Conservation (phyloP, 2,113 vertebrate genomes). For the Tupaia tana region DNA sequence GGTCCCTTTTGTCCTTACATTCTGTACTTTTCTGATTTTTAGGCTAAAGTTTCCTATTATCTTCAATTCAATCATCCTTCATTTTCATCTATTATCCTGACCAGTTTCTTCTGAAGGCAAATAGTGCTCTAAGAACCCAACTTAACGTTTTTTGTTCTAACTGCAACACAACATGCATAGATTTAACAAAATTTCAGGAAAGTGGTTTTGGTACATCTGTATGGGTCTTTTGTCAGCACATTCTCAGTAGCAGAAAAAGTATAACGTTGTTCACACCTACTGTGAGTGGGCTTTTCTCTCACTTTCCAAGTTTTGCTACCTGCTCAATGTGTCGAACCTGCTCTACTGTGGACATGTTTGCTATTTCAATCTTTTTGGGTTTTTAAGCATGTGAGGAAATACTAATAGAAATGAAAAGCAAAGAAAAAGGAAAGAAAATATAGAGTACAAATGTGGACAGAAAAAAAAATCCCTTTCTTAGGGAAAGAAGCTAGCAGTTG, state of each 20-base stretch:
- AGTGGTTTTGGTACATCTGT: not conserved
- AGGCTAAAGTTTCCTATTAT: not conserved
- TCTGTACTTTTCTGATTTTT: not conserved
- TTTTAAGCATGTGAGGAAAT: not conserved
- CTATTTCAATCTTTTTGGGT: constrained; percentile 19
- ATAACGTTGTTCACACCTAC: not conserved
- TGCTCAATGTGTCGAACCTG: not conserved
- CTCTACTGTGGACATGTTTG: constrained; percentile 5
- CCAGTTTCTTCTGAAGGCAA: not conserved
- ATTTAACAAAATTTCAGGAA: not conserved
- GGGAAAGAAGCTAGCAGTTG: not conserved
- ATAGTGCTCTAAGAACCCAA: not conserved
- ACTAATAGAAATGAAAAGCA: constrained; percentile 36
- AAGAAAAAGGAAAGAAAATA: not conserved
- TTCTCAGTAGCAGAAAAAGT: not conserved
- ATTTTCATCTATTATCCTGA: not conserved
- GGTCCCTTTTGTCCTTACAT: not conserved
- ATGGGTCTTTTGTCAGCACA: not conserved
- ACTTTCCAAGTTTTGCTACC: not conserved
- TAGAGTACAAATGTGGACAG: not conserved
- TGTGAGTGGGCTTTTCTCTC: not conserved
- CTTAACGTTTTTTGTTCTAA: not conserved
- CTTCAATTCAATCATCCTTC: not conserved
- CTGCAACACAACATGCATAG: not conserved
- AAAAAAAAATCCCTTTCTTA: not conserved